These are phyloP conservation scores for Trichosurus vulpecula DNA, from an alignment of 2,797 vertebrate genomes.

Conservation along the genomic window DNA sequence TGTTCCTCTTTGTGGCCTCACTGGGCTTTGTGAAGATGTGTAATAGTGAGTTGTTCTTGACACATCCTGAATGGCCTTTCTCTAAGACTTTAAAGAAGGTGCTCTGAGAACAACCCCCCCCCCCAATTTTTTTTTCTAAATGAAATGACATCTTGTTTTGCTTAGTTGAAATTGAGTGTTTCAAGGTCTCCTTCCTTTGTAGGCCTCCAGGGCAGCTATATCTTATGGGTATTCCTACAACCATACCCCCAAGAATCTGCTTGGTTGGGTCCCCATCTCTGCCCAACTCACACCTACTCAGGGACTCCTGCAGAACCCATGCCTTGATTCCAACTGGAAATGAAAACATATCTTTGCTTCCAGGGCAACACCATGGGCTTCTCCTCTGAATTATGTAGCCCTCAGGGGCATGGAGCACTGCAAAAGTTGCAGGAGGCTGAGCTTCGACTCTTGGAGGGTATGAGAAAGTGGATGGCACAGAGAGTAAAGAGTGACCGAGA, in stretches of 20 bases:
- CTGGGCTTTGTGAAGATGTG: background rate
- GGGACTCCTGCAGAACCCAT: background rate
- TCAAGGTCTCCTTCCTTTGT: background rate
- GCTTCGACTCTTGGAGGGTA: constrained; percentile 94
- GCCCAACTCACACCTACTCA: background rate
- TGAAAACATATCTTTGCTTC: background rate
- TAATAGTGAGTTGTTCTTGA: background rate
- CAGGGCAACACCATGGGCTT: constrained; percentile 89
- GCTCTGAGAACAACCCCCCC: background rate
- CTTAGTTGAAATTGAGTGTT: background rate
- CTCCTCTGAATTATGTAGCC: constrained; percentile 90
- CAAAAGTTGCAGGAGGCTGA: constrained; percentile 93
- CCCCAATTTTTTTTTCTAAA: background rate
- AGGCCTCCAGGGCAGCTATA: background rate
- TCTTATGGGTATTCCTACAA: background rate
- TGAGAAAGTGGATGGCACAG: constrained; percentile 97
- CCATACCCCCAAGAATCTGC: constrained; percentile 49
- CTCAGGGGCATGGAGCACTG: constrained; percentile 90
- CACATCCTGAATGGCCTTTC: background rate
- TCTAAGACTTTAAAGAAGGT: background rate
- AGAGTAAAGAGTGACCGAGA: constrained; percentile 94
- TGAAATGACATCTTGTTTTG: background rate
- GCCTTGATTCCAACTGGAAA: background rate
- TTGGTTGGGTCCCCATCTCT: constrained; percentile 63
- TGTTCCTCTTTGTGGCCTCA: background rate